Conservation (phyloP, 2,888 invertebrate species). For the Halictus ligatus region DNA sequence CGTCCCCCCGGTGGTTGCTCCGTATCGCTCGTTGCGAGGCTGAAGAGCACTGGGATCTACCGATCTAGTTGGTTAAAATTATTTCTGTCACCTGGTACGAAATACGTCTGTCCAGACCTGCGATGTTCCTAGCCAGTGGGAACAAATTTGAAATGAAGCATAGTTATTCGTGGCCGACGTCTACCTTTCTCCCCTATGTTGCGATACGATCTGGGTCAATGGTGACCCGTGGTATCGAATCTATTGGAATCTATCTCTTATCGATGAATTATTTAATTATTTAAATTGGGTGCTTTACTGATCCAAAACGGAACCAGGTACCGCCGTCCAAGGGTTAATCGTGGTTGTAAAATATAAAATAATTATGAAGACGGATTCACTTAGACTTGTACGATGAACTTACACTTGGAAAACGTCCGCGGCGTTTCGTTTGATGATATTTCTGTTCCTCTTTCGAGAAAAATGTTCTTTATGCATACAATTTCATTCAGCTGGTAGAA, state of each 20-base stretch:
- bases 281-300: not conserved
- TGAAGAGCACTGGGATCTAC: not conserved
- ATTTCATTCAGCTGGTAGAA: not conserved
- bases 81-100: not conserved
- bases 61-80: not conserved
- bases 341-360: not conserved
- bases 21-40: not conserved
- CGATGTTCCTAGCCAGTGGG: not conserved
- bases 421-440: not conserved
- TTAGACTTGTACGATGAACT: not conserved
- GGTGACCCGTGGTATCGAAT: not conserved
- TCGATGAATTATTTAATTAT: not conserved
- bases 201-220: too few species aligned
- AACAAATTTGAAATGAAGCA: not conserved
- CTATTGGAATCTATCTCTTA: not conserved
- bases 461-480: not conserved
- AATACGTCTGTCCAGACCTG: not conserved
- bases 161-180: too few species aligned
- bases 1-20: not conserved
- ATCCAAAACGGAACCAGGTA: too few species aligned
- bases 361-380: not conserved
- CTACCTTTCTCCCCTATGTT: too few species aligned
- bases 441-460: not conserved
- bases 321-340: too few species aligned
- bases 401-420: not conserved